These are phyloP conservation scores for Myotis brandtii DNA, from an alignment of 2,113 vertebrate species.

Conservation along the genomic window DNA sequence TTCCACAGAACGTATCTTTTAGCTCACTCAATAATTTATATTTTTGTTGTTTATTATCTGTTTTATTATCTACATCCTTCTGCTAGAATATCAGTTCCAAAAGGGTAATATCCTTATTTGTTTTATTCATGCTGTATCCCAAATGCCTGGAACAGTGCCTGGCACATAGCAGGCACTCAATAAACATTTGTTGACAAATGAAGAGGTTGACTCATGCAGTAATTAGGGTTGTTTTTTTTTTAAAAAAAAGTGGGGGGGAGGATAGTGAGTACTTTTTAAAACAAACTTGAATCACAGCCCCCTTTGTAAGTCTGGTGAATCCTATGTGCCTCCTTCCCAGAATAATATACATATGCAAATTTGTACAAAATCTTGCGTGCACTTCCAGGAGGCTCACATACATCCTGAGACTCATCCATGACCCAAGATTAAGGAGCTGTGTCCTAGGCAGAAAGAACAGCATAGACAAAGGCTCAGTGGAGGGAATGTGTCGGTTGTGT, in stretches of 20 bases:
- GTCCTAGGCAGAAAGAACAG: neutral
- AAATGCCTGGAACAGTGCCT: neutral
- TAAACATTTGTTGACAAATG: neutral
- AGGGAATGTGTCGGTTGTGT: neutral
- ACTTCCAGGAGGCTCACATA: neutral
- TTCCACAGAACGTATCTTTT: neutral
- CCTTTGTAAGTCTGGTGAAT: neutral
- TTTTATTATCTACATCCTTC: neutral
- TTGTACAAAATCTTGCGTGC: neutral
- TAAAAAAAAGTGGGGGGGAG: neutral
- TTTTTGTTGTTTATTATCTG: neutral
- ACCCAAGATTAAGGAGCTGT: neutral
- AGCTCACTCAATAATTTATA: neutral
- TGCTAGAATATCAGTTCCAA: neutral
- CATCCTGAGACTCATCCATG: neutral
- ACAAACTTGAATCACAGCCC: neutral
- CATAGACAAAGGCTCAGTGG: neutral
- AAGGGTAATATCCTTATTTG: neutral
- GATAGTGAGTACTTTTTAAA: neutral
- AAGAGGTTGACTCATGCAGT: neutral
- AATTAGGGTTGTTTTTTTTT: neutral
- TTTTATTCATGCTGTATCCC: neutral
- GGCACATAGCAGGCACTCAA: neutral
- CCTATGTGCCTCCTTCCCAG: neutral
- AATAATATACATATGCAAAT: neutral